A percentile compares a stretch with the other conserved stretches of the same genome.
Evolutionary conservation across 92 coral and sea anemone genomes (phyloP).

Genomic region (Metridium senile): DNA sequence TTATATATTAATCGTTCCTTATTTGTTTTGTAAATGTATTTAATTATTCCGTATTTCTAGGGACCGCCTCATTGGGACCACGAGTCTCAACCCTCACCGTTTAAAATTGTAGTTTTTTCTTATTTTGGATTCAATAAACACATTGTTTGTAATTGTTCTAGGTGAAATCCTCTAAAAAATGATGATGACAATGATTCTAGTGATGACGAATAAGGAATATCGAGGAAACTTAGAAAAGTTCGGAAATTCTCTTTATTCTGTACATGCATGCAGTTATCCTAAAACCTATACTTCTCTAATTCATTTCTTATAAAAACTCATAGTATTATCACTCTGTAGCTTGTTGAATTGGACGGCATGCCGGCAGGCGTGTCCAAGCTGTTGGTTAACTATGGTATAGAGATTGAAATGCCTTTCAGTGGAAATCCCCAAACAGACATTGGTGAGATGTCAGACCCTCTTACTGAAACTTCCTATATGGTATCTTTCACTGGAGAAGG

Average conservation of each 20-base stretch:
- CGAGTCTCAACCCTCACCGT: too few species aligned
- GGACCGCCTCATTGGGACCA: too few species aligned
- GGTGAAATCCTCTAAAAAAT: too few species aligned
- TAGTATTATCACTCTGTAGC: background rate
- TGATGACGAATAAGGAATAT: too few species aligned
- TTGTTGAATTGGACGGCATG: constrained; percentile 25
- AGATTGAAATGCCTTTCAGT: constrained; percentile 16
- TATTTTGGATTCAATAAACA: too few species aligned
- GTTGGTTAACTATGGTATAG: constrained; percentile 21
- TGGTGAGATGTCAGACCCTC: constrained; percentile 6
- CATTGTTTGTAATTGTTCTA: background rate
- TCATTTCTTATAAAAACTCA: background rate
- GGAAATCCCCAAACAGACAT: background rate
- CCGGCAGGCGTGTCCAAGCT: constrained; percentile 23
- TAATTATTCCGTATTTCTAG: too few species aligned
- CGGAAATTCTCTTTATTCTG: too few species aligned
- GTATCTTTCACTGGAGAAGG: constrained; percentile 49
- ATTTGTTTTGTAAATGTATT: too few species aligned
- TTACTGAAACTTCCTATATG: constrained; percentile 15
- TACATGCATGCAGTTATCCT: background rate
- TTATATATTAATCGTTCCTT: too few species aligned
- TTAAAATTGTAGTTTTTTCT: too few species aligned
- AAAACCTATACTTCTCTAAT: background rate
- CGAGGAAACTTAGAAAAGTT: too few species aligned
- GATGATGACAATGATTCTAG: background rate